phyloP scores from a whole-genome alignment of 2,113 vertebrate species.

The Colaptes auratus region DNA sequence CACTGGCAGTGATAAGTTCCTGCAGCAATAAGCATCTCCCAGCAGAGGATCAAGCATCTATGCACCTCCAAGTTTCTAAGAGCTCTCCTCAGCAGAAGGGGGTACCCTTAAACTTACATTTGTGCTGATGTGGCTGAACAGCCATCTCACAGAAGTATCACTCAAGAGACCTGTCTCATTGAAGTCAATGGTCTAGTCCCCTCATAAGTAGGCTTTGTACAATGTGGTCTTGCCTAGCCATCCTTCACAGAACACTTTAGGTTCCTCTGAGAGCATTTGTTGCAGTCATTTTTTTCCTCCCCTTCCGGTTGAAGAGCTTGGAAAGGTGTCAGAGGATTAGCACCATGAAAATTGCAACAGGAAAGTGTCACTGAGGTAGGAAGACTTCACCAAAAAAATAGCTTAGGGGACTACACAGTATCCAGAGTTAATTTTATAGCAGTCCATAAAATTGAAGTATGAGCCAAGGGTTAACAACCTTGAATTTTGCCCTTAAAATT shows the following conservation, averaged over 20 bases:
- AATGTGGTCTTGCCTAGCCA: background rate
- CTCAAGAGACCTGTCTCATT: background rate
- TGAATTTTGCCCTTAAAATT: slow-evolving; percentile 75
- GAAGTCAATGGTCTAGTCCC: slow-evolving; percentile 33
- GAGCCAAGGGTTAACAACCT: slow-evolving; percentile 73
- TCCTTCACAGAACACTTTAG: slow-evolving; percentile 23
- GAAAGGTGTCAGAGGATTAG: slow-evolving; percentile 51
- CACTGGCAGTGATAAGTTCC: background rate
- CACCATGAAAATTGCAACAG: slow-evolving; percentile 35
- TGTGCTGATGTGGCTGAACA: slow-evolving; percentile 46
- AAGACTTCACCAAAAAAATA: slow-evolving; percentile 58
- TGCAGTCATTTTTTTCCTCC: slow-evolving; percentile 31
- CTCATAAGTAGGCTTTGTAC: slow-evolving; percentile 29
- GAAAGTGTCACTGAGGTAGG: slow-evolving; percentile 13
- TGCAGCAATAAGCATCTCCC: background rate
- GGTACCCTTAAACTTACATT: slow-evolving; percentile 27
- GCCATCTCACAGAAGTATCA: background rate
- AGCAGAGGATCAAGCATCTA: background rate
- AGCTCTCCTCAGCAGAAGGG: background rate
- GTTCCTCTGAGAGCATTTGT: slow-evolving; percentile 35
- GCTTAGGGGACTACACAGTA: slow-evolving; percentile 52
- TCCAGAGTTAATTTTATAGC: slow-evolving; percentile 66
- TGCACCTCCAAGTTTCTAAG: background rate
- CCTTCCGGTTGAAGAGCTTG: slow-evolving; percentile 41
- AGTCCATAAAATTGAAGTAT: slow-evolving; percentile 75